phyloP scores from a whole-genome alignment of 1,140 invertebrate species.

The Eueides isabella region DNA sequence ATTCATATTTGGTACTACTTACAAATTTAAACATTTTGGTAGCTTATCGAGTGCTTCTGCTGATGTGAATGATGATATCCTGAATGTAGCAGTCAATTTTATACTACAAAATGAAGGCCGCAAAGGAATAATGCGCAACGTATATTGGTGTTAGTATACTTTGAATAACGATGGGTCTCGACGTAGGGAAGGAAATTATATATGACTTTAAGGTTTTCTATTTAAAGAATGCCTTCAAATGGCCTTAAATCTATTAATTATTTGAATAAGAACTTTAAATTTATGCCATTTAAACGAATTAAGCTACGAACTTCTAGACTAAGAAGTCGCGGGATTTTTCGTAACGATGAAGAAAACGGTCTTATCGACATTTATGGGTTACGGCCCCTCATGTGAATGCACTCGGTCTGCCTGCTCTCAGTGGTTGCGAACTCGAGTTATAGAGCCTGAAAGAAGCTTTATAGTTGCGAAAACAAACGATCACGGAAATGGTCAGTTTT shows the following conservation, averaged over 20 bases:
- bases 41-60: conserved; percentile 41
- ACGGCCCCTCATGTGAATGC: no score
- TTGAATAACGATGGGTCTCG: conserved; percentile 44
- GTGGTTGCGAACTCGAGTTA: no score
- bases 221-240: neutral
- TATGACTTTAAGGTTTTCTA: neutral
- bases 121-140: conserved; percentile 23
- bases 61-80: conserved; percentile 49
- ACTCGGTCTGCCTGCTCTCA: no score
- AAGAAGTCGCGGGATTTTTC: no score
- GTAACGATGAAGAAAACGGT: no score
- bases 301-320: no score
- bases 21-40: conserved; percentile 53
- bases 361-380: no score
- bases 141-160: conserved; percentile 30
- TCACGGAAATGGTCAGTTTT: no score
- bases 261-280: neutral
- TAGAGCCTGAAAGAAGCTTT: no score
- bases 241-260: neutral
- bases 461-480: no score
- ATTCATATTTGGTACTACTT: conserved; percentile 19
- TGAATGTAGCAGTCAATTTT: conserved; percentile 35
- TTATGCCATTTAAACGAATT: no score
- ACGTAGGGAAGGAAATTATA: conserved; percentile 34
- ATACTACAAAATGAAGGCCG: conserved; percentile 54